phyloP scores from a whole-genome alignment of 2,797 vertebrate species.

The Adelosebastes latens region DNA sequence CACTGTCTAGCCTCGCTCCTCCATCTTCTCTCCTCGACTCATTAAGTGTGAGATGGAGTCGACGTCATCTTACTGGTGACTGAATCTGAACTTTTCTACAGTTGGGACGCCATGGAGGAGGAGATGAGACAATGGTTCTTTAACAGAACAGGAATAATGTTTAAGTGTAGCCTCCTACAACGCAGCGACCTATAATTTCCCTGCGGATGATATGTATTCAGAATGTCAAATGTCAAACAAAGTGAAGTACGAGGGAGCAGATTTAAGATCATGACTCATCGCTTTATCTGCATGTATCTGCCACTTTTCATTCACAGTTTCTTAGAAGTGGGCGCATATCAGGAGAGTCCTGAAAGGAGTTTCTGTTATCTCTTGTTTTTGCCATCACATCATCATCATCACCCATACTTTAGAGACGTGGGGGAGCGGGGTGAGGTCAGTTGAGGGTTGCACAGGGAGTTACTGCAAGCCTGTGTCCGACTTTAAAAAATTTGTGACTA shows the following conservation, averaged over 20 bases:
- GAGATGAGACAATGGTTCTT: constrained; percentile 38
- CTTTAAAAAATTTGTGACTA: neutral
- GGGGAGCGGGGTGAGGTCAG: constrained; percentile 64
- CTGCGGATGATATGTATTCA: constrained; percentile 35
- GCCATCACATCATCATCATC: constrained; percentile 59
- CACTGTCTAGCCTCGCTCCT: constrained; percentile 55
- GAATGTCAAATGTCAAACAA: constrained; percentile 50
- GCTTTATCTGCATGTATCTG: constrained; percentile 41
- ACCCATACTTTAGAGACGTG: constrained; percentile 23
- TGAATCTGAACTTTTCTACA: constrained; percentile 76
- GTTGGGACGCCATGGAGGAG: constrained; percentile 17
- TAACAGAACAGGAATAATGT: constrained; percentile 12
- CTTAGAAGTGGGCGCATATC: constrained; percentile 37
- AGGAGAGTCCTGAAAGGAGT: constrained; percentile 1
- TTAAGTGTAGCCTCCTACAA: constrained; percentile 25
- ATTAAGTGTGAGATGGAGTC: constrained; percentile 61
- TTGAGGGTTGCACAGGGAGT: constrained; percentile 39
- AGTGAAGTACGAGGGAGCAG: constrained; percentile 15
- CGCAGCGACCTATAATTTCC: constrained; percentile 54
- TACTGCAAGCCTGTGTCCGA: constrained; percentile 30
- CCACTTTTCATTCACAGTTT: constrained; percentile 33
- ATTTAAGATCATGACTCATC: constrained; percentile 25
- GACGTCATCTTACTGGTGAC: constrained; percentile 73
- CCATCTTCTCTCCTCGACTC: constrained; percentile 55
- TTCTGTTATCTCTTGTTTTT: constrained; percentile 57